Evolutionary conservation across 2,797 vertebrate species (phyloP).

Genomic region (Sylvia borin): DNA sequence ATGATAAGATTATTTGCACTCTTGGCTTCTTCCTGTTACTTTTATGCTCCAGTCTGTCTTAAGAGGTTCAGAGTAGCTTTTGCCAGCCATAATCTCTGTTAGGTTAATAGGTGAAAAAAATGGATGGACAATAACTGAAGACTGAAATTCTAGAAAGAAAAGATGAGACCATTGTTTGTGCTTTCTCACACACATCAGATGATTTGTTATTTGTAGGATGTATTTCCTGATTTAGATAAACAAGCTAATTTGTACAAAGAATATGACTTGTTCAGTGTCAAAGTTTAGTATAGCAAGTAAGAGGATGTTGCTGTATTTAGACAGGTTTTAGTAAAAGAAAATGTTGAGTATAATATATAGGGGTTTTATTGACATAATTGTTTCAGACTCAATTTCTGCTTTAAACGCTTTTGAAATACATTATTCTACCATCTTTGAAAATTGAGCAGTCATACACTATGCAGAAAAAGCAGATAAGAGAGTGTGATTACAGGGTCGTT

Average conservation of each 20-base stretch:
- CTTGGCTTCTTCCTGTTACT: background rate
- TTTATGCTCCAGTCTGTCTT: background rate
- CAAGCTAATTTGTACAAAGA: background rate
- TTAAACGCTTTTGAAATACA: background rate
- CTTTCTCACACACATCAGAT: background rate
- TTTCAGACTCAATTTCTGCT: background rate
- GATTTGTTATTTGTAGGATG: background rate
- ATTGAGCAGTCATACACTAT: background rate
- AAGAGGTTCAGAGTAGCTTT: background rate
- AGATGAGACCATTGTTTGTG: background rate
- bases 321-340: background rate
- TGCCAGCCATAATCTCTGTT: background rate
- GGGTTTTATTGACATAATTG: background rate
- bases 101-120: background rate
- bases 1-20: background rate
- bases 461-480: background rate
- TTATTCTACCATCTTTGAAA: background rate
- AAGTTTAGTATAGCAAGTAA: background rate
- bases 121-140: background rate
- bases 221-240: background rate
- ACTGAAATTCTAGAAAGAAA: background rate
- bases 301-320: background rate
- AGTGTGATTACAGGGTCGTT: rapidly evolving
- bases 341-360: background rate
- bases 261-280: background rate